Percentiles rank a stretch among this genome's conserved stretches.
phyloP scores from a whole-genome alignment of 1,140 invertebrate species.

The Rhyzopertha dominica region DNA sequence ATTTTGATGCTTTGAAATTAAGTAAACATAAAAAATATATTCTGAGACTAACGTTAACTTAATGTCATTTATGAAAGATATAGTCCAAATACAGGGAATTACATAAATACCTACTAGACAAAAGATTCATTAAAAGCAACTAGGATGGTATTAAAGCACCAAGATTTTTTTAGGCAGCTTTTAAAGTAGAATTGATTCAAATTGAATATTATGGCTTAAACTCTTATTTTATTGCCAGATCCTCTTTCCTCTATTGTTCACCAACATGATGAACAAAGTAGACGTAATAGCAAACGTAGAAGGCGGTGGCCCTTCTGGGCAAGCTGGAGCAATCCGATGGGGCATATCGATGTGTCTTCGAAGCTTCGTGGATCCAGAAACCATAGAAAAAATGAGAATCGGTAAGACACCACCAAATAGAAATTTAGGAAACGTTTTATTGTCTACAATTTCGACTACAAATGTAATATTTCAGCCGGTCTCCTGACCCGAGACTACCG shows the following conservation, averaged over 20 bases:
- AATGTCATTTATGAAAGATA: too few relatives aligned
- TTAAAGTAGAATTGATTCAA: too few relatives aligned
- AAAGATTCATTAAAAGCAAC: too few relatives aligned
- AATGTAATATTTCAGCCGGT: constrained; percentile 62
- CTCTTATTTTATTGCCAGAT: constrained; percentile 57
- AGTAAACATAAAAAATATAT: too few relatives aligned
- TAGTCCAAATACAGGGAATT: too few relatives aligned
- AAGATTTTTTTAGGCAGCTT: too few relatives aligned
- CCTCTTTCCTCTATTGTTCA: constrained; percentile 81
- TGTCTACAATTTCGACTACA: background rate
- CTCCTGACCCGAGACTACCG: constrained; percentile 79
- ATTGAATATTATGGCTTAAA: too few relatives aligned
- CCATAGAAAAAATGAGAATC: constrained; percentile 80
- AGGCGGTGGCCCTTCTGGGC: constrained; percentile 64
- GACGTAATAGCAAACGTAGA: constrained; percentile 76
- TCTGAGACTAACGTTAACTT: too few relatives aligned
- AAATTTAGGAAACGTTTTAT: background rate
- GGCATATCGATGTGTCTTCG: constrained; percentile 74
- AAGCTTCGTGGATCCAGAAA: constrained; percentile 74
- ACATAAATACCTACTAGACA: too few relatives aligned
- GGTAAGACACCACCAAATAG: constrained; percentile 53
- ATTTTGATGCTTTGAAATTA: too few relatives aligned
- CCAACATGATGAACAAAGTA: constrained; percentile 67
- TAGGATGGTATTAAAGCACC: too few relatives aligned
- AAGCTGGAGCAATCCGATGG: constrained; percentile 80